Evolutionary conservation across 2,888 invertebrate species (phyloP).

Genomic region (Epinotia nisella): DNA sequence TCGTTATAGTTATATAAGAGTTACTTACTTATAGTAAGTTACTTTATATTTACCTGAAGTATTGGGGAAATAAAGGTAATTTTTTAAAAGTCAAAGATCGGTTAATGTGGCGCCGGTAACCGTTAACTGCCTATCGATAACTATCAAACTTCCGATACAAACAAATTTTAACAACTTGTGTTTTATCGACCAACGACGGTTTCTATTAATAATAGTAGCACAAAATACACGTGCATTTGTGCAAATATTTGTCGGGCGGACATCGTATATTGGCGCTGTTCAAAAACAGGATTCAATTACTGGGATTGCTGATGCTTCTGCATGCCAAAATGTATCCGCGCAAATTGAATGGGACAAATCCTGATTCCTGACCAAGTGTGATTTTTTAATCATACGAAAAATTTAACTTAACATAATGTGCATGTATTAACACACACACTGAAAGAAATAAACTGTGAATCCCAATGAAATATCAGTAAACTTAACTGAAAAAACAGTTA

Average conservation of each 20-base stretch:
- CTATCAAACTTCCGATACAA: background rate
- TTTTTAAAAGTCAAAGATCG: too few relatives aligned
- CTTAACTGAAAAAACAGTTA: too few relatives aligned
- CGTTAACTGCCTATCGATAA: background rate
- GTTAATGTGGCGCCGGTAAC: too few relatives aligned
- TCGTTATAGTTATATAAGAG: too few relatives aligned
- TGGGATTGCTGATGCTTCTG: conserved; percentile 50
- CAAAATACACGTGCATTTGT: conserved; percentile 22
- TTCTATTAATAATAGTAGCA: background rate
- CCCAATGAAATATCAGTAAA: too few relatives aligned
- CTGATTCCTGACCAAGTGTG: conserved; percentile 32
- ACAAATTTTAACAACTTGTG: background rate
- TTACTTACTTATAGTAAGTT: too few relatives aligned
- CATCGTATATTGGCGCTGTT: conserved; percentile 42
- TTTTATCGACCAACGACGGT: too few relatives aligned
- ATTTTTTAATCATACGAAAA: background rate
- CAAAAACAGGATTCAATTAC: conserved; percentile 52
- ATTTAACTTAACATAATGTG: background rate
- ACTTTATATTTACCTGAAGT: too few relatives aligned
- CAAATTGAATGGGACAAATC: conserved; percentile 48
- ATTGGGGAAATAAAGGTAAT: too few relatives aligned
- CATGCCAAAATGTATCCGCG: conserved; percentile 48
- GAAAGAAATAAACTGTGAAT: too few relatives aligned
- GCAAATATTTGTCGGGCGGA: conserved; percentile 37
- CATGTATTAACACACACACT: too few relatives aligned